A percentile compares a stretch with the other conserved stretches of the same genome.
Evolutionary conservation across 2,888 invertebrate species (phyloP).

Genomic region (Pheosia gnoma): DNA sequence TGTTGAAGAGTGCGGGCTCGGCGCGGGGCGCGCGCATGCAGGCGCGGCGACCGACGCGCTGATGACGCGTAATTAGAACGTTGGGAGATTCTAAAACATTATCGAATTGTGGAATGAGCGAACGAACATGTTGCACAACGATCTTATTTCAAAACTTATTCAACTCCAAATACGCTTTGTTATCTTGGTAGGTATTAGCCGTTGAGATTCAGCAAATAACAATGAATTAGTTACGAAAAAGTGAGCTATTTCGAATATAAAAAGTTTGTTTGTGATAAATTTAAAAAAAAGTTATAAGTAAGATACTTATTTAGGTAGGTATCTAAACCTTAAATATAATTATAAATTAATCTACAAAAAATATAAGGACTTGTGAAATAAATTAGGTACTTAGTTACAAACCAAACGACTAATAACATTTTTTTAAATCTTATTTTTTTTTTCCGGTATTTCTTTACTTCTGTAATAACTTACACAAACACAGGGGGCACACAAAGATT

Average conservation of each 20-base stretch:
- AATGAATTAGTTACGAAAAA: no score
- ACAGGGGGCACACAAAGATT: background rate
- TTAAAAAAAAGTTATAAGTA: no score
- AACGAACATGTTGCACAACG: slow-evolving; percentile 18
- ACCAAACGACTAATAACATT: no score
- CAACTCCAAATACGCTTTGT: slow-evolving; percentile 7
- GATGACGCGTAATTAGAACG: slow-evolving; percentile 50
- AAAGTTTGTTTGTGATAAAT: no score
- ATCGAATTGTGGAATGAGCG: slow-evolving; percentile 30
- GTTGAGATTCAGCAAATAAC: background rate
- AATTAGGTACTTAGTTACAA: no score
- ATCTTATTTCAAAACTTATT: slow-evolving; percentile 25
- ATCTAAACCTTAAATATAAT: no score
- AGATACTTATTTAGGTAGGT: no score
- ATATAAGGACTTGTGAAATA: no score
- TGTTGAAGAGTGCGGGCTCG: slow-evolving; percentile 24
- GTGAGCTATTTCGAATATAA: no score
- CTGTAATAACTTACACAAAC: background rate
- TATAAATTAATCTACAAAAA: no score
- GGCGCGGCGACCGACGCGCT: slow-evolving; percentile 36
- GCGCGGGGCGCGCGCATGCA: slow-evolving; percentile 38
- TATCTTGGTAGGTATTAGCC: background rate
- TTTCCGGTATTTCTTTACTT: no score
- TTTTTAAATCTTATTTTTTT: no score
- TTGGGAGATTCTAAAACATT: slow-evolving; percentile 26